Evolutionary conservation across 2,888 invertebrate genomes (phyloP).

Genomic region (Lasioglossum marginatum): DNA sequence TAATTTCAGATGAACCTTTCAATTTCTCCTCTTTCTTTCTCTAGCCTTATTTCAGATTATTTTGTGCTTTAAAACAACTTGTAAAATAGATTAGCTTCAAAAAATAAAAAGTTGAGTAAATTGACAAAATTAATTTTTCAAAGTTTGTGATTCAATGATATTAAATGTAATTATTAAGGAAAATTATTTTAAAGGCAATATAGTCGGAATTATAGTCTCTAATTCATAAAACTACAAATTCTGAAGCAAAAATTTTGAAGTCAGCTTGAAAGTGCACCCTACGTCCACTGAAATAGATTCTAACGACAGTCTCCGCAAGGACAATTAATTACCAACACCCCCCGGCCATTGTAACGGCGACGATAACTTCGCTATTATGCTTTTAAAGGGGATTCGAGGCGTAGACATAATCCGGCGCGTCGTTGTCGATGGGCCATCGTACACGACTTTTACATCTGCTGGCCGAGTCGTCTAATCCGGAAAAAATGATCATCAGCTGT

Average conservation of each 20-base stretch:
- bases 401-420: slow-evolving; percentile 13
- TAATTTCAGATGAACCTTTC: not conserved
- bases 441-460: slow-evolving; percentile 23
- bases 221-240: not conserved
- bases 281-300: slow-evolving; percentile 38
- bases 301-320: slow-evolving; percentile 54
- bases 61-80: not conserved
- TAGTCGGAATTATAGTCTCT: not conserved
- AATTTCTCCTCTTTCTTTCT: not conserved
- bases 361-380: slow-evolving; percentile 78
- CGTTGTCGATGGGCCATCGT: slow-evolving; percentile 39
- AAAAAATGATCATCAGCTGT: slow-evolving; percentile 38
- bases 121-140: not conserved
- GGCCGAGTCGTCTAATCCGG: slow-evolving; percentile 17
- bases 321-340: slow-evolving; percentile 76
- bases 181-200: not conserved
- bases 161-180: not conserved
- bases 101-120: not conserved
- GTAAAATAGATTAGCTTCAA: not conserved
- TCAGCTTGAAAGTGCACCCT: not conserved
- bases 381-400: slow-evolving; percentile 72
- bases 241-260: not conserved
- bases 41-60: not conserved
- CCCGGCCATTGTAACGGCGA: slow-evolving; percentile 67
- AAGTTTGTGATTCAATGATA: not conserved